Conservation (phyloP, 2,888 invertebrate species). For the Tethea ocularis region DNA sequence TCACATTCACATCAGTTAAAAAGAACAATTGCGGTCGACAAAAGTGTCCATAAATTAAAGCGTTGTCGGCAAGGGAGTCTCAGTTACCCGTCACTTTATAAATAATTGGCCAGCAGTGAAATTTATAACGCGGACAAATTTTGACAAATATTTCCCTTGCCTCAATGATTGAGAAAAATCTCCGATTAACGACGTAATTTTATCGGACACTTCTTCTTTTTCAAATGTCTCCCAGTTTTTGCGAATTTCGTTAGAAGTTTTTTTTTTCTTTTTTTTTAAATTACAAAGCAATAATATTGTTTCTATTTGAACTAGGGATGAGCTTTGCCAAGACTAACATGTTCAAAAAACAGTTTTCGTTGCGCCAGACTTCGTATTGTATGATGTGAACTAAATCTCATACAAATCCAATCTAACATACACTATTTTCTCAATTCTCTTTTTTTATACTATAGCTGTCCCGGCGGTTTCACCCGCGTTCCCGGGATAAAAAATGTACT, state of each 20-base stretch:
- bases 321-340: no score
- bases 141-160: conserved; percentile 59
- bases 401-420: no score
- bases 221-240: not conserved
- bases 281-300: no score
- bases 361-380: no score
- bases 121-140: conserved; percentile 73
- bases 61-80: conserved; percentile 61
- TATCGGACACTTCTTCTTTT: conserved; percentile 9
- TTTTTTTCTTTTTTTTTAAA: not conserved
- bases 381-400: no score
- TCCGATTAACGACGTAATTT: conserved; percentile 24
- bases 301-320: no score
- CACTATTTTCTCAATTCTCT: no score
- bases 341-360: no score
- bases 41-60: conserved; percentile 74
- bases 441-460: no score
- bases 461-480: no score
- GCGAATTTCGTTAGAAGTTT: not conserved
- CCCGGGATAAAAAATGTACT: no score
- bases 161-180: conserved; percentile 42
- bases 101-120: conserved; percentile 70
- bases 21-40: conserved; percentile 50
- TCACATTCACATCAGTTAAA: conserved; percentile 33
- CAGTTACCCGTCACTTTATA: conserved; percentile 68